Conservation (phyloP, 1,140 invertebrate genomes). For the Megathymus violae region DNA sequence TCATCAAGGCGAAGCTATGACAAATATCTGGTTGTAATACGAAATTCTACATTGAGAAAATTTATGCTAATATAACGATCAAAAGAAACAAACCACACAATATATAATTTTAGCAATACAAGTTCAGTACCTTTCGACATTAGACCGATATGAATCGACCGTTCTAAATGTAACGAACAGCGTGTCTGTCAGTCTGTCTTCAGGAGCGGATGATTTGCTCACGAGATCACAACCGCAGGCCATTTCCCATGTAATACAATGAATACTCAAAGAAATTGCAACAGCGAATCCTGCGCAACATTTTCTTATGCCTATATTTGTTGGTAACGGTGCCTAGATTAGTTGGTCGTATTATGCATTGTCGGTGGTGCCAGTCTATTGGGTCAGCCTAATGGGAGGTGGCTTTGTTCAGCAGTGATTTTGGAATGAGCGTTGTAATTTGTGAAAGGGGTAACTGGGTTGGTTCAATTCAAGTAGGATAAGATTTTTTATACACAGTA, state of each 20-base stretch:
- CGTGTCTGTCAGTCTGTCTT: slow-evolving; percentile 22
- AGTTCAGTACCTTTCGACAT: neutral
- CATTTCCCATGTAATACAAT: slow-evolving; percentile 45
- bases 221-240: slow-evolving; percentile 39
- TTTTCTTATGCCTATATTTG: slow-evolving; percentile 51
- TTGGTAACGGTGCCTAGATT: slow-evolving; percentile 51
- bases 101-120: neutral
- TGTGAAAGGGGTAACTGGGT: neutral
- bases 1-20: too few relatives aligned
- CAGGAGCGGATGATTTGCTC: slow-evolving; percentile 27
- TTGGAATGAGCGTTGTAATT: neutral
- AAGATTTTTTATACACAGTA: too few relatives aligned
- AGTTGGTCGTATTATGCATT: slow-evolving; percentile 48
- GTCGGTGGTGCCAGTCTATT: slow-evolving; percentile 31
- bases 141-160: slow-evolving; percentile 1
- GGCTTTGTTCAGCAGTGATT: slow-evolving; percentile 32
- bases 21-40: neutral
- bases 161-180: slow-evolving; percentile 8
- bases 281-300: slow-evolving; percentile 43
- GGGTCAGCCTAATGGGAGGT: slow-evolving; percentile 39
- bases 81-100: neutral
- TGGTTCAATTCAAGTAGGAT: neutral
- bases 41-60: too few relatives aligned
- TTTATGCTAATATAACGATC: too few relatives aligned
- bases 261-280: slow-evolving; percentile 42